A percentile compares a stretch with the other conserved stretches of the same genome.
Evolutionary conservation across 2,888 invertebrate species (phyloP).

Genomic region (Lochmaea crataegi): DNA sequence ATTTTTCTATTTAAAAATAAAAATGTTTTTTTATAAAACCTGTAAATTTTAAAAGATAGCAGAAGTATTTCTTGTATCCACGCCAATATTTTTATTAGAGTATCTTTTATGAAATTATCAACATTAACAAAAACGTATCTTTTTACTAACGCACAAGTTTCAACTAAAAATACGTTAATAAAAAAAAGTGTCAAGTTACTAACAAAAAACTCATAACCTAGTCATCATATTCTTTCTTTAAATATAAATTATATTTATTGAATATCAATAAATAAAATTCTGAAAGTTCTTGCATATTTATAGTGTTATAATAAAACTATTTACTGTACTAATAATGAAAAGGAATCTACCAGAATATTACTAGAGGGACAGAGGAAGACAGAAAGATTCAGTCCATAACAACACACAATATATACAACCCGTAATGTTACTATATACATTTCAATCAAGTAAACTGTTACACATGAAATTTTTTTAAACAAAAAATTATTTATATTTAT

Average conservation of each 20-base stretch:
- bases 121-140: too few relatives aligned
- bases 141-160: too few relatives aligned
- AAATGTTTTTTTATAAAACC: too few relatives aligned
- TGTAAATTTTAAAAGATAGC: too few relatives aligned
- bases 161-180: too few relatives aligned
- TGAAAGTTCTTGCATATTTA: conserved; percentile 5
- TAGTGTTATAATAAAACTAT: background rate
- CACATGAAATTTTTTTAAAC: conserved; percentile 38
- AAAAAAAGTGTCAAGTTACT: too few relatives aligned
- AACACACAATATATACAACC: conserved; percentile 61
- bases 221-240: background rate
- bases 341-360: conserved; percentile 53
- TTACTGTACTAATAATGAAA: conserved; percentile 32
- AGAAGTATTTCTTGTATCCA: too few relatives aligned
- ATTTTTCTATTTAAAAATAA: too few relatives aligned
- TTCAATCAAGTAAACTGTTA: conserved; percentile 41
- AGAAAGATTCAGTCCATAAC: conserved; percentile 62
- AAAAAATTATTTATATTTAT: conserved; percentile 41
- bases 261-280: background rate
- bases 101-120: too few relatives aligned
- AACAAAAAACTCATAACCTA: too few relatives aligned
- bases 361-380: conserved; percentile 62
- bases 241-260: background rate
- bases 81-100: too few relatives aligned
- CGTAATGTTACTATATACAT: conserved; percentile 59